Evolutionary conservation across 2,797 vertebrate species (phyloP).

Genomic region (Aeoliscus strigatus): DNA sequence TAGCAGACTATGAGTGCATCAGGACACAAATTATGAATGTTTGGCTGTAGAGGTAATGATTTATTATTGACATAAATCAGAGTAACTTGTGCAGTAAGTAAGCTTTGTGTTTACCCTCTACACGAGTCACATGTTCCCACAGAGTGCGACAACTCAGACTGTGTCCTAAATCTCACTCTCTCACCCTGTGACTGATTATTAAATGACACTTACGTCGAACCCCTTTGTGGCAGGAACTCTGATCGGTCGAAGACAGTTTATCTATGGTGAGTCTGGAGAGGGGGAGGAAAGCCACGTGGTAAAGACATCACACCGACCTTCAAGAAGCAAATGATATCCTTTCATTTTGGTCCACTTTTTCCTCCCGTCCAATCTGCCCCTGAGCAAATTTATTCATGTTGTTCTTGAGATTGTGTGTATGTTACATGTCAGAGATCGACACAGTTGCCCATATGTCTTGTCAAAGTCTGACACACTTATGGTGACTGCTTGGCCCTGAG

Average conservation of each 20-base stretch:
- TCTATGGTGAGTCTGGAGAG: conserved; percentile 54
- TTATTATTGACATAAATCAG: no score
- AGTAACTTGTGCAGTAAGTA: no score
- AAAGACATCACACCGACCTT: conserved; percentile 68
- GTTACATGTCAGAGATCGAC: conserved; percentile 60
- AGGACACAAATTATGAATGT: conserved; percentile 12
- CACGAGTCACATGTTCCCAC: no score
- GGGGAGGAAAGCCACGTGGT: conserved; percentile 49
- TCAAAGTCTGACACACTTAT: conserved; percentile 45
- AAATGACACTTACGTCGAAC: no score
- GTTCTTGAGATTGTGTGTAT: conserved; percentile 57
- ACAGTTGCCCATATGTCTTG: conserved; percentile 35
- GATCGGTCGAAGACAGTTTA: conserved; percentile 59
- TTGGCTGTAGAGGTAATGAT: no score
- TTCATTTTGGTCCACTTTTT: conserved; percentile 39
- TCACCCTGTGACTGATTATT: no score
- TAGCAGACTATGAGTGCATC: conserved; percentile 8
- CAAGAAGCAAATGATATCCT: no score
- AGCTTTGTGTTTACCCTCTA: no score
- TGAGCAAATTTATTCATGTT: conserved; percentile 65
- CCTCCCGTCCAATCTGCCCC: conserved; percentile 33
- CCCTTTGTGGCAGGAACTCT: conserved; percentile 39
- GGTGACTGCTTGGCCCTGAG: no score
- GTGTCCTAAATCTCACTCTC: no score
- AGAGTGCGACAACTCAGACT: no score